These are phyloP conservation scores for Amaurobius ferox DNA, from an alignment of 2,888 invertebrate genomes.

Conservation along the genomic window DNA sequence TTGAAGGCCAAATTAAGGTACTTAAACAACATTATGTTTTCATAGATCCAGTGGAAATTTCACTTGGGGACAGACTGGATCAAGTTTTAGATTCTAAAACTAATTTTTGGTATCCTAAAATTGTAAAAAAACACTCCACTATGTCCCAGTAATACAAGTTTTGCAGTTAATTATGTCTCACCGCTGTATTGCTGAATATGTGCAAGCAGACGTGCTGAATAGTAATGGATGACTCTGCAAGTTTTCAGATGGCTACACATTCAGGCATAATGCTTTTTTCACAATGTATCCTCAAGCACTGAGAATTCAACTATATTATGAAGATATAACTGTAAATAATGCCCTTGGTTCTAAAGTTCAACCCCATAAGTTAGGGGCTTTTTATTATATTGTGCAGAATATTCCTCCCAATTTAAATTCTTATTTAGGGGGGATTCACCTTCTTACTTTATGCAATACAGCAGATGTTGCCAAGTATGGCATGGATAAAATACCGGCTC, in stretches of 20 bases:
- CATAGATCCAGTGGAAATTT: neutral
- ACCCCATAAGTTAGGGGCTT: neutral
- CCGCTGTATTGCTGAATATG: neutral
- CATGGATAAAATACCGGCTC: neutral
- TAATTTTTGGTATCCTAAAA: neutral
- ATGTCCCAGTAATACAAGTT: neutral
- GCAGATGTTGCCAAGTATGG: neutral
- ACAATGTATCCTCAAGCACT: neutral
- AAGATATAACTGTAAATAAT: neutral
- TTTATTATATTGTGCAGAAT: neutral
- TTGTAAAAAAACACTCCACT: neutral
- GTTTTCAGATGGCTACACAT: neutral
- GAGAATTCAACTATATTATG: conserved; percentile 1
- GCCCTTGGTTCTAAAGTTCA: neutral
- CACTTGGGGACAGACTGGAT: neutral
- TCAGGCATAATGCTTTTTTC: neutral
- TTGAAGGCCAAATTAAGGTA: neutral
- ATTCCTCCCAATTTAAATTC: neutral
- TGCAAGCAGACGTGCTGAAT: neutral
- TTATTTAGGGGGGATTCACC: neutral
- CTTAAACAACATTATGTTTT: neutral
- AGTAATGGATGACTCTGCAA: neutral
- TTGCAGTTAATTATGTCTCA: neutral
- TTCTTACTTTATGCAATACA: neutral
- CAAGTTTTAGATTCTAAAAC: neutral